A percentile compares a stretch with the other conserved stretches of the same genome.
Conservation (phyloP, 2,113 vertebrate species). For the Megaptera novaeangliae region DNA sequence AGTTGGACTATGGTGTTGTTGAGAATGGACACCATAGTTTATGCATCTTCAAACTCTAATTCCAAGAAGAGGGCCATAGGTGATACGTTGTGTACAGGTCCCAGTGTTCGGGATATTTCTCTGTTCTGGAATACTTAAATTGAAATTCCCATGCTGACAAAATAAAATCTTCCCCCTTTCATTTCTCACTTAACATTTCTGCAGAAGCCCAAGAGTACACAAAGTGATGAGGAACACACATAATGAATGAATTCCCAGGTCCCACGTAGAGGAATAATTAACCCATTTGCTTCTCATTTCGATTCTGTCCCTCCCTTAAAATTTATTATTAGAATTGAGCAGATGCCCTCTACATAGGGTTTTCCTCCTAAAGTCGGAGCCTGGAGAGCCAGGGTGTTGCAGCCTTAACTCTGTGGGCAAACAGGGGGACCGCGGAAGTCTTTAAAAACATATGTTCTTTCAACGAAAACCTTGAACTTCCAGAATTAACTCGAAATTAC, state of each 20-base stretch:
- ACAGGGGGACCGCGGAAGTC: neutral
- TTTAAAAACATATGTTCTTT: conserved; percentile 61
- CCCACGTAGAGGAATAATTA: conserved; percentile 52
- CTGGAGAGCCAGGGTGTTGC: neutral
- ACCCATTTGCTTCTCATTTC: conserved; percentile 62
- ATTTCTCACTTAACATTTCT: conserved; percentile 45
- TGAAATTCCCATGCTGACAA: neutral
- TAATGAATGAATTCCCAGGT: conserved; percentile 62
- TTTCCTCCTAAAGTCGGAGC: conserved; percentile 35
- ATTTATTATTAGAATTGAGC: conserved; percentile 46
- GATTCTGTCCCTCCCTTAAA: conserved; percentile 48
- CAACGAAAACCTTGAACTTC: conserved; percentile 41
- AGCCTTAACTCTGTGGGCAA: neutral
- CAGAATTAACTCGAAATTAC: conserved; percentile 38
- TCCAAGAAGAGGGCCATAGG: neutral
- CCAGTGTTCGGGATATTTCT: neutral
- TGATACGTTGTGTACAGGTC: neutral
- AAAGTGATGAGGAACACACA: conserved; percentile 18
- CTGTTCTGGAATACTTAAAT: neutral
- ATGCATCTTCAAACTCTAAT: neutral
- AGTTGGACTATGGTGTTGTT: neutral
- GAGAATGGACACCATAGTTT: neutral
- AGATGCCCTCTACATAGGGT: conserved; percentile 48
- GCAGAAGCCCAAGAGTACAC: conserved; percentile 23
- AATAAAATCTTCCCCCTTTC: conserved; percentile 18